Percentiles rank a stretch among this genome's conserved stretches.
These are phyloP conservation scores for Euplexia lucipara DNA, from an alignment of 2,888 invertebrate genomes.

Conservation along the genomic window DNA sequence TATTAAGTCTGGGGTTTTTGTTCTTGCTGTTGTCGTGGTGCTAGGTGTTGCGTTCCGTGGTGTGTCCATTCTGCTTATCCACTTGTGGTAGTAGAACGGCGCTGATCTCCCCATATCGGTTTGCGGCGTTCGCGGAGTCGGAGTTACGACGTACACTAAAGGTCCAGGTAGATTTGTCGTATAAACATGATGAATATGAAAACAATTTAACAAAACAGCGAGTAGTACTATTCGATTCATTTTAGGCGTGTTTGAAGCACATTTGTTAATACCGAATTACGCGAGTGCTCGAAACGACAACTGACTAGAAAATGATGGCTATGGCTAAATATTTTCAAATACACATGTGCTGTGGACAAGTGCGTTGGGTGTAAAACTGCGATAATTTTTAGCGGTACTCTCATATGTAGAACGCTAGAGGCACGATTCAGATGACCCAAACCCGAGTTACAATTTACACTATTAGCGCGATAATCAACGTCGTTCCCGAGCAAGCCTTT, in stretches of 20 bases:
- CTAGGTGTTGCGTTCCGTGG: conserved; percentile 70
- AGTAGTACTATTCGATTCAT: conserved; percentile 75
- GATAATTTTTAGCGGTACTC: conserved; percentile 89
- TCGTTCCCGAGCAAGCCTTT: conserved; percentile 71
- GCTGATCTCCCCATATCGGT: conserved; percentile 78
- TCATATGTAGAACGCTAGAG: conserved; percentile 82
- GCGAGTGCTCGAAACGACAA: conserved; percentile 75
- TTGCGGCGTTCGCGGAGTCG: conserved; percentile 74
- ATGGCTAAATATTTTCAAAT: conserved; percentile 73
- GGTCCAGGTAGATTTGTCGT: conserved; percentile 80
- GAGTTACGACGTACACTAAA: conserved; percentile 86
- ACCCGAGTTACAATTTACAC: conserved; percentile 84
- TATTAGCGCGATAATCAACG: conserved; percentile 84
- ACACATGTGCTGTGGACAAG: conserved; percentile 59
- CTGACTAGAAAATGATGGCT: conserved; percentile 81
- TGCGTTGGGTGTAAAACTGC: conserved; percentile 76
- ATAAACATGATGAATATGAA: conserved; percentile 67
- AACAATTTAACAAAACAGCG: conserved; percentile 72
- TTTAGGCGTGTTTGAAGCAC: conserved; percentile 68
- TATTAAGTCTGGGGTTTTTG: conserved; percentile 85
- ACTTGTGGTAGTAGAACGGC: conserved; percentile 87
- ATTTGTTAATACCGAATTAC: conserved; percentile 68
- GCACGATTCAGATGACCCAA: conserved; percentile 83
- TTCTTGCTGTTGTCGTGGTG: conserved; percentile 70
- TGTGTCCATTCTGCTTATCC: conserved; percentile 85